Base-by-base conservation (phyloP, 2,113 vertebrate species). In the Albula goreensis region DNA sequence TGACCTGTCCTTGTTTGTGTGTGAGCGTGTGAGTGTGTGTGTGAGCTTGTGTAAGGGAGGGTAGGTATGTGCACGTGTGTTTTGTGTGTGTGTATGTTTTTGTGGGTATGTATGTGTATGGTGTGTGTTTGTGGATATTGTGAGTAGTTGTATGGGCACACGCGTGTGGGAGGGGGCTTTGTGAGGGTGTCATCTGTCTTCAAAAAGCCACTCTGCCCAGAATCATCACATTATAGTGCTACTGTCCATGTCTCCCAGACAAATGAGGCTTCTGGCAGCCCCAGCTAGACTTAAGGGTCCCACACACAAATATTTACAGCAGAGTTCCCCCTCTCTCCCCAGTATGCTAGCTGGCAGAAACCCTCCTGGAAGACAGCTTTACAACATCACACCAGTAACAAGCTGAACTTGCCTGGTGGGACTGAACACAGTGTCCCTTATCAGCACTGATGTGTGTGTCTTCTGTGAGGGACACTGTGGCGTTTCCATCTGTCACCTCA, bases 181-280 rank as follows among this genome's bases (percentile, higher is more conserved):
- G 53, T 56, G 15, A 50, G 84, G 48, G 25, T 22, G 22, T 78
- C 84, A 85, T 80, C 78, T 85, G 84, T 78, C 53, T 56, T 52
- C 9, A 22, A 9, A 80, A 51, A 13, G 5, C 11, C 56, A 53
- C 19, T 41, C 19, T 74, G 2, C 41, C 77, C 80, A 70, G 53
- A 19, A 83, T 9, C 5, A 41, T 63, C 60, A 70, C 63, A 25
- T n/a, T 25, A 57, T 25, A 48, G 77, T 52, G 5, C 66, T 49
- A 53, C 66, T 78, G 83, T 7, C 12, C 66, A 49, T 25, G 17
- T 31, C 78, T 25, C 48, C 48, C 49, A 79, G 60, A 12, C 51
- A 51, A 80, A 79, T 15, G 53, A 17, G 57, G 41, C 78, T 56
- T 56, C 56, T 15, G 53, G 48, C 57, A 66, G 48, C 19, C 25